Evolutionary conservation across 2,888 invertebrate genomes (phyloP).

Genomic region (Oscheius myriophilus): DNA sequence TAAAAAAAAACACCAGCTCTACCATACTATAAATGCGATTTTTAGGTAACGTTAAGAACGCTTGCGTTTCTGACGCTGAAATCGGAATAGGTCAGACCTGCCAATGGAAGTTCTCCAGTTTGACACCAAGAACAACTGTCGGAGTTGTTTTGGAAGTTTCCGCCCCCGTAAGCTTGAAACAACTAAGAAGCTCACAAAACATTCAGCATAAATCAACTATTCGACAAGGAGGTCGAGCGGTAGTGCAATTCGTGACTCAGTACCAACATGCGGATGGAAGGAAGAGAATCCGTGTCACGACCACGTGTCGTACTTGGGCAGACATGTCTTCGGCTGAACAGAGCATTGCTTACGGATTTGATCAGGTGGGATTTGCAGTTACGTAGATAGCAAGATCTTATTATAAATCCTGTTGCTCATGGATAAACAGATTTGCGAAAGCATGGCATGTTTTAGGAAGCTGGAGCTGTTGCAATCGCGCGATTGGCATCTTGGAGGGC

Average conservation of each 20-base stretch:
- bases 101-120: constrained; percentile 94
- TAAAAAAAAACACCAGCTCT: too few relatives aligned
- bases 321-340: constrained; percentile 81
- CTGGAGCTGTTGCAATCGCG: constrained; percentile 95
- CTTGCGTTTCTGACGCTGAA: constrained; percentile 92
- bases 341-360: constrained; percentile 74
- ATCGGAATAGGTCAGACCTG: constrained; percentile 96
- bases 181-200: constrained; percentile 69
- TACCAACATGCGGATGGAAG: constrained; percentile 91
- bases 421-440: constrained; percentile 73
- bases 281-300: constrained; percentile 92
- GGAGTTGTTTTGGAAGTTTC: constrained; percentile 96
- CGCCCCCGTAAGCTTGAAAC: constrained; percentile 73
- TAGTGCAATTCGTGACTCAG: constrained; percentile 96
- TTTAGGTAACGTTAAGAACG: constrained; percentile 77
- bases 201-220: constrained; percentile 83
- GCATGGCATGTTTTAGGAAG: constrained; percentile 88
- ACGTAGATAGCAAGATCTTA: background rate
- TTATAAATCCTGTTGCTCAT: too few relatives aligned
- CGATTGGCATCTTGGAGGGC: constrained; percentile 94
- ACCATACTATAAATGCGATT: too few relatives aligned
- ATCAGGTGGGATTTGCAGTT: constrained; percentile 74
- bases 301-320: constrained; percentile 95
- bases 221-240: constrained; percentile 87
- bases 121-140: constrained; percentile 90